These are phyloP conservation scores for Typhlichthys eigenmanni DNA, from an alignment of 2,797 vertebrate genomes.

Conservation along the genomic window DNA sequence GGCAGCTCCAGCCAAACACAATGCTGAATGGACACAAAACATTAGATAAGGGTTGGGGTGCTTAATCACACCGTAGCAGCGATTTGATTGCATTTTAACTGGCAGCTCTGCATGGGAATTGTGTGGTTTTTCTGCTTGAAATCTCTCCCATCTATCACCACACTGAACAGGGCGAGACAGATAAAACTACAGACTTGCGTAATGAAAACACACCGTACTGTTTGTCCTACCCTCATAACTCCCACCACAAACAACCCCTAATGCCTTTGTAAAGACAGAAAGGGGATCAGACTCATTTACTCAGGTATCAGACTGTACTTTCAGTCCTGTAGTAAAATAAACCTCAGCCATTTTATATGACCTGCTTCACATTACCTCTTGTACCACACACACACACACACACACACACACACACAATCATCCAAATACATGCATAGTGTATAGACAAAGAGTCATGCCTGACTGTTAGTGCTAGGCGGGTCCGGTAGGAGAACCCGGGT, in stretches of 20 bases:
- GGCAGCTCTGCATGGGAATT: background rate
- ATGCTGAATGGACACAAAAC: slow-evolving; percentile 51
- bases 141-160: slow-evolving; percentile 13
- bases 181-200: background rate
- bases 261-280: background rate
- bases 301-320: background rate
- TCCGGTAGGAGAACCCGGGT: slow-evolving; percentile 66
- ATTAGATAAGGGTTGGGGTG: slow-evolving; percentile 11
- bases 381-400: slow-evolving; percentile 2
- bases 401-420: slow-evolving; percentile 17
- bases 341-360: slow-evolving; percentile 16
- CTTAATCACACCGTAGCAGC: background rate
- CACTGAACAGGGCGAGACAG: slow-evolving; percentile 1
- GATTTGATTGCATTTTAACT: slow-evolving; percentile 16
- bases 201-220: too few relatives aligned
- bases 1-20: slow-evolving; percentile 28
- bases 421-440: slow-evolving; percentile 28
- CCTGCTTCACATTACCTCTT: slow-evolving; percentile 17
- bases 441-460: slow-evolving; percentile 37
- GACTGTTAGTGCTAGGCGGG: slow-evolving; percentile 66
- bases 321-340: too few relatives aligned
- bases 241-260: too few relatives aligned
- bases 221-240: too few relatives aligned
- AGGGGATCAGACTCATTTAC: slow-evolving; percentile 10
- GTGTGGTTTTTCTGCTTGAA: slow-evolving; percentile 4